A percentile compares a stretch with the other conserved stretches of the same genome.
Evolutionary conservation across 2,113 vertebrate genomes (phyloP).

Genomic region (Probosciger aterrimus): DNA sequence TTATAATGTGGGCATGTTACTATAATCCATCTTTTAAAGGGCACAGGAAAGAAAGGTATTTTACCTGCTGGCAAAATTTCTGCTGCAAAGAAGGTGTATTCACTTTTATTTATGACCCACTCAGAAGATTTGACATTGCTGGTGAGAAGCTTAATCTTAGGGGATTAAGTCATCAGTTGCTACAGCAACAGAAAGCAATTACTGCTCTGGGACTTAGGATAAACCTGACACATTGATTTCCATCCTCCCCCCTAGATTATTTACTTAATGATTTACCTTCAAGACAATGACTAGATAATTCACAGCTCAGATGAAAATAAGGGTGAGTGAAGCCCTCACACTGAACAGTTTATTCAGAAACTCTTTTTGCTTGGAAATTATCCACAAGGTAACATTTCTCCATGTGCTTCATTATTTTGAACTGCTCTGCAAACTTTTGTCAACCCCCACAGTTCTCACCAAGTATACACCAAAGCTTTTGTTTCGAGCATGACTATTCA

Average conservation of each 20-base stretch:
- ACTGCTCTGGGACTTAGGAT: background rate
- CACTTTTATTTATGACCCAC: conserved; percentile 1
- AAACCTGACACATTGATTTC: background rate
- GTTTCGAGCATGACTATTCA: conserved; percentile 44
- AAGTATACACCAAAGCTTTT: conserved; percentile 27
- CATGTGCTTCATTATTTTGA: background rate
- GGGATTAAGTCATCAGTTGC: conserved; percentile 2
- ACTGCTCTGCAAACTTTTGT: background rate
- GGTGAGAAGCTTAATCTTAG: background rate
- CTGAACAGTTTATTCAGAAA: background rate
- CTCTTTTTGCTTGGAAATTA: background rate
- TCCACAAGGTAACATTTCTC: conserved; percentile 29
- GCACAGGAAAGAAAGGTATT: background rate
- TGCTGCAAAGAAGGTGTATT: background rate
- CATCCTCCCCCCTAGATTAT: background rate
- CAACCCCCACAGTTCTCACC: conserved; percentile 59
- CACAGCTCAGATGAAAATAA: background rate
- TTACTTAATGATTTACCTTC: conserved; percentile 31
- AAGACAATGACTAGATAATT: background rate
- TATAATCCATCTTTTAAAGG: background rate
- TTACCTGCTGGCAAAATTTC: conserved; percentile 7
- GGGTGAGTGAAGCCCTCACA: background rate
- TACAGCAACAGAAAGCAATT: conserved; percentile 1
- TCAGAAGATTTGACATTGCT: background rate
- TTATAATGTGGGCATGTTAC: background rate